A percentile compares a stretch with the other conserved stretches of the same genome.
phyloP scores from a whole-genome alignment of 1,140 invertebrate species.

The Macrotrachela quadricornifera region DNA sequence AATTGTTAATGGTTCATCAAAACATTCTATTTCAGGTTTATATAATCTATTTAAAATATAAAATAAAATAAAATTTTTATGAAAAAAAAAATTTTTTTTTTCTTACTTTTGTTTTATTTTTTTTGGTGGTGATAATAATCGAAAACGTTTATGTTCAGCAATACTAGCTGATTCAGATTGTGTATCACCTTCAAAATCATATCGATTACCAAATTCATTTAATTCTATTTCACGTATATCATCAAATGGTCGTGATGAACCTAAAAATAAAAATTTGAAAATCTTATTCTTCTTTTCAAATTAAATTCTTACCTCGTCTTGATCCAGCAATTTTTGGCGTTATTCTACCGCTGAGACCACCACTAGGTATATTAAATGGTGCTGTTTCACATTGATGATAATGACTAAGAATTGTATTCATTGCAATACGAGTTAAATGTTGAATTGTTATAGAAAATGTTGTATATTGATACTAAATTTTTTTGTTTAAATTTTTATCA shows the following conservation, averaged over 20 bases:
- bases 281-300: constrained; percentile 32
- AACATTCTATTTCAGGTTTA: no score
- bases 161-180: no score
- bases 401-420: constrained; percentile 74
- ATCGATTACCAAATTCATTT: not conserved
- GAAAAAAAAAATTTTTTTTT: no score
- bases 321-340: constrained; percentile 43
- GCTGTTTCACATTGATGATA: constrained; percentile 40
- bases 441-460: constrained; percentile 46
- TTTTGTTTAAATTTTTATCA: no score
- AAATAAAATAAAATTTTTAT: no score
- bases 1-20: no score
- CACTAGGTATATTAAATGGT: not conserved
- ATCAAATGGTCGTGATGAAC: not conserved
- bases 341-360: constrained; percentile 53
- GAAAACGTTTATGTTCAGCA: no score
- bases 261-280: no score
- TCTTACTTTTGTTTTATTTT: no score
- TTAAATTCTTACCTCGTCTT: constrained; percentile 36
- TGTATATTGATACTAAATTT: no score
- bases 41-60: no score
- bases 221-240: not conserved
- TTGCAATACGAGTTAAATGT: constrained; percentile 61
- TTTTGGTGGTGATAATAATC: no score
- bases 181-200: not conserved